Evolutionary conservation across 2,113 vertebrate species (phyloP).

Genomic region (Genyomyrus donnyi): DNA sequence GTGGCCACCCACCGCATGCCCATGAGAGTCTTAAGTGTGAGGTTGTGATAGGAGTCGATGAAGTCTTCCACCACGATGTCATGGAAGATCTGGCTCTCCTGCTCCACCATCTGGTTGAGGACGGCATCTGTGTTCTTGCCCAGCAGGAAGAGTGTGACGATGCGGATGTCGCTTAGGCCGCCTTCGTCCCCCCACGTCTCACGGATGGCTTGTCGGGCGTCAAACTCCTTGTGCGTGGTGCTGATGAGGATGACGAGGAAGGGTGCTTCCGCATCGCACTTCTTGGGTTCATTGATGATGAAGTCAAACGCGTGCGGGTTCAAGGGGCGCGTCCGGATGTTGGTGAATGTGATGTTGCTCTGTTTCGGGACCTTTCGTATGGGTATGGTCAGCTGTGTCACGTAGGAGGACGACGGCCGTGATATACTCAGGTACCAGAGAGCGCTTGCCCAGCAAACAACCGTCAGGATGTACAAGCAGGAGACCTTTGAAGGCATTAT

Average conservation of each 20-base stretch:
- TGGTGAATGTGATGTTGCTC: conserved; percentile 82
- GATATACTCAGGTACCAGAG: conserved; percentile 94
- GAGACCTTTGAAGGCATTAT: conserved; percentile 98
- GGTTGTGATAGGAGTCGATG: conserved; percentile 93
- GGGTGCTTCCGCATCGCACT: conserved; percentile 76
- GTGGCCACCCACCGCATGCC: conserved; percentile 96
- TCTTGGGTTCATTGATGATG: conserved; percentile 89
- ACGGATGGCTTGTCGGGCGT: conserved; percentile 91
- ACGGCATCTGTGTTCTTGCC: conserved; percentile 80
- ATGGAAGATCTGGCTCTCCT: conserved; percentile 97
- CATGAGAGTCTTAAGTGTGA: conserved; percentile 96
- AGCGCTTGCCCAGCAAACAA: conserved; percentile 94
- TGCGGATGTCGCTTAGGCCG: conserved; percentile 79
- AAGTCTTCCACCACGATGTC: conserved; percentile 97
- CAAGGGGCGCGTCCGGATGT: conserved; percentile 90
- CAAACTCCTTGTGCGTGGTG: conserved; percentile 95
- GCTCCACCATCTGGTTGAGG: conserved; percentile 96
- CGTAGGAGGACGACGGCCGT: conserved; percentile 80
- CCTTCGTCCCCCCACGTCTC: conserved; percentile 97
- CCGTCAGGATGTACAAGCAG: conserved; percentile 90
- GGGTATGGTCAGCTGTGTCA: conserved; percentile 71
- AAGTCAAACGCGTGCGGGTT: conserved; percentile 92
- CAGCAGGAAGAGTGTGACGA: conserved; percentile 87
- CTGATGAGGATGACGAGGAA: conserved; percentile 97
- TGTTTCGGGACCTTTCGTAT: conserved; percentile 67